Conservation (phyloP, 2,113 vertebrate genomes). For the Epinephelus lanceolatus region DNA sequence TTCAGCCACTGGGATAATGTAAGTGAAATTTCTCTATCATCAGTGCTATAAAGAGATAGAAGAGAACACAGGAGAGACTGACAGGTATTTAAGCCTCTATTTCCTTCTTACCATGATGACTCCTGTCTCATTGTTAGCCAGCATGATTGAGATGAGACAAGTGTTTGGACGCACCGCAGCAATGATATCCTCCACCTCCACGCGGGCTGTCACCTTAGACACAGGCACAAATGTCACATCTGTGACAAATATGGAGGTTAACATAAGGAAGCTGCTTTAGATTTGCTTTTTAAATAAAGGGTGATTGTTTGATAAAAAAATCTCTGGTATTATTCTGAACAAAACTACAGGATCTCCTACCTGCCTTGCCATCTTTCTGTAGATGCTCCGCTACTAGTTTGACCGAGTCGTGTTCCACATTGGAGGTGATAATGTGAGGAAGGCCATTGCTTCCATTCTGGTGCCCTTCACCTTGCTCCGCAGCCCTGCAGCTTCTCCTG, state of each 20-base stretch:
- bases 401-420: constrained; percentile 94
- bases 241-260: constrained; percentile 64
- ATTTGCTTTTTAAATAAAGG: neutral
- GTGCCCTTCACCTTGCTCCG: neutral
- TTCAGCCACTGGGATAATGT: too few species aligned
- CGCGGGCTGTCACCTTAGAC: constrained; percentile 85
- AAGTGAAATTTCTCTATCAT: neutral
- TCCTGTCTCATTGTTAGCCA: constrained; percentile 98
- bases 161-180: constrained; percentile 89
- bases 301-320: too few species aligned
- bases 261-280: neutral
- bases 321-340: neutral
- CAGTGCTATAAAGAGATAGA: neutral
- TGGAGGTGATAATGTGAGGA: constrained; percentile 90
- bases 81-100: neutral
- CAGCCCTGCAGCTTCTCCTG: constrained; percentile 50
- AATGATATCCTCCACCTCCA: constrained; percentile 90
- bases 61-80: neutral
- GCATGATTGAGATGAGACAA: constrained; percentile 94
- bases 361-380: constrained; percentile 80
- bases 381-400: constrained; percentile 87
- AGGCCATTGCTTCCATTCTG: constrained; percentile 20
- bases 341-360: constrained; percentile 70
- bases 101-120: constrained; percentile 91
- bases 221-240: constrained; percentile 91